Evolutionary conservation across 2,888 invertebrate species (phyloP).

Genomic region (Meiosimyza decipiens): DNA sequence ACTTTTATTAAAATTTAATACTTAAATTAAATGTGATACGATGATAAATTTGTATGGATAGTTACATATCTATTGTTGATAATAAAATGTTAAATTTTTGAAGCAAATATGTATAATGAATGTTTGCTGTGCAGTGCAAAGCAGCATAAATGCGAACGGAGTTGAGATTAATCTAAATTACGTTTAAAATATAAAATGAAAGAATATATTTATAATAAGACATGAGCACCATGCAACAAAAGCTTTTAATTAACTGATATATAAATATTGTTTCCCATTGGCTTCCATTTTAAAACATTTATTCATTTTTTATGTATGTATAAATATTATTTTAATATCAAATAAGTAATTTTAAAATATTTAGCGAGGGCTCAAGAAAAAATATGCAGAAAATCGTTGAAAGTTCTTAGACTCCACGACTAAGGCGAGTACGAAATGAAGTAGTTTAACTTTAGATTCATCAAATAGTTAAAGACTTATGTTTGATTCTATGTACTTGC

Average conservation of each 20-base stretch:
- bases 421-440: too few species aligned
- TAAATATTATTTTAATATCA: neutral
- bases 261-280: slow-evolving; percentile 38
- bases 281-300: slow-evolving; percentile 48
- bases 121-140: slow-evolving; percentile 20
- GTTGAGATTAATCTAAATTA: slow-evolving; percentile 22
- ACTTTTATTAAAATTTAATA: slow-evolving; percentile 32
- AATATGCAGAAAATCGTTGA: neutral
- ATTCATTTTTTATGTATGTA: slow-evolving; percentile 37
- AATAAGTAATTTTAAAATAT: neutral
- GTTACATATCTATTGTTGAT: slow-evolving; percentile 27
- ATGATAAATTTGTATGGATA: slow-evolving; percentile 31
- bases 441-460: too few species aligned
- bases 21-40: slow-evolving; percentile 27
- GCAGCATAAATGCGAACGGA: slow-evolving; percentile 12
- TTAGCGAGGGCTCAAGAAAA: neutral
- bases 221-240: slow-evolving; percentile 8
- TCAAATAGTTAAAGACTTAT: too few species aligned
- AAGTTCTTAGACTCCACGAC: neutral
- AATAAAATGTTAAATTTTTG: slow-evolving; percentile 27
- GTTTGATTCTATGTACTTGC: too few species aligned
- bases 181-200: neutral
- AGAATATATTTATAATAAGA: slow-evolving; percentile 18
- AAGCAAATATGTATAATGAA: slow-evolving; percentile 10
- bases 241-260: slow-evolving; percentile 6